These are phyloP conservation scores for Pammene aurita DNA, from an alignment of 2,888 invertebrate genomes.

Conservation along the genomic window DNA sequence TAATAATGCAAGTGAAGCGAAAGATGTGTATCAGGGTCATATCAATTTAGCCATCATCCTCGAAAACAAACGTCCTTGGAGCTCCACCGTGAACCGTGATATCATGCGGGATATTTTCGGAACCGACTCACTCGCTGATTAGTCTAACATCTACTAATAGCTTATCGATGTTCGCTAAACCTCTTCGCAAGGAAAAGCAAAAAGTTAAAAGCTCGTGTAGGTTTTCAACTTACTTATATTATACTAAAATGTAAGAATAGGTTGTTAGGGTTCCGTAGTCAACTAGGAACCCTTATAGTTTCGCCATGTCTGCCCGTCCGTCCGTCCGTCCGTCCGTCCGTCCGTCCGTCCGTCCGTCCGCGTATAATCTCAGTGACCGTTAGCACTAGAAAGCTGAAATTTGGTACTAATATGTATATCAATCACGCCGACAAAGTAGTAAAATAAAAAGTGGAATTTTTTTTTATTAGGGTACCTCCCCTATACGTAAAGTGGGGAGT, in stretches of 20 bases:
- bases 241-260: neutral
- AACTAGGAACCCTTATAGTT: too few species aligned
- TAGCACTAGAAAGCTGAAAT: too few species aligned
- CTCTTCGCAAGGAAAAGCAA: neutral
- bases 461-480: too few species aligned
- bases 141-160: conserved; percentile 11
- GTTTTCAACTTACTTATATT: neutral
- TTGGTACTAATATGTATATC: too few species aligned
- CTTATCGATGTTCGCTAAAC: conserved; percentile 19
- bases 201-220: conserved; percentile 8
- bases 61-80: neutral
- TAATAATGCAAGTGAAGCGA: neutral
- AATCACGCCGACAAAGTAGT: too few species aligned
- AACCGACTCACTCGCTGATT: neutral
- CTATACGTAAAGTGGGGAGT: too few species aligned
- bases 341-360: too few species aligned
- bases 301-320: too few species aligned
- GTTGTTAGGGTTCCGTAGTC: too few species aligned
- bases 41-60: neutral
- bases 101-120: neutral
- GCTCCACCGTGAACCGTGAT: neutral
- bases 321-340: too few species aligned
- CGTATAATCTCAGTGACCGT: too few species aligned
- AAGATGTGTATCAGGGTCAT: neutral
- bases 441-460: too few species aligned